These are phyloP conservation scores for Procambarus clarkii DNA, from an alignment of 1,140 invertebrate genomes.

Conservation along the genomic window DNA sequence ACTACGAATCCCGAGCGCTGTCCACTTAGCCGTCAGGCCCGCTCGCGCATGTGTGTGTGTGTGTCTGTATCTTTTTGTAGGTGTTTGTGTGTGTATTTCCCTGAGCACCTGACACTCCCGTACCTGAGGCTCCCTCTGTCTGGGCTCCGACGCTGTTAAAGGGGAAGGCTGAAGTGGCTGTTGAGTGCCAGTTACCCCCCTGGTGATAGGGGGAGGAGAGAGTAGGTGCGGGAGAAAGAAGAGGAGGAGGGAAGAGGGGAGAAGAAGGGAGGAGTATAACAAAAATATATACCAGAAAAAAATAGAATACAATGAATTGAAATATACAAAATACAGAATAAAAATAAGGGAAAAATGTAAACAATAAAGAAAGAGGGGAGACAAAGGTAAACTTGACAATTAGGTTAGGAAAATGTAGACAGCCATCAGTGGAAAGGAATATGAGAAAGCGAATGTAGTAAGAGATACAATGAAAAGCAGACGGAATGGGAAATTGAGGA, in stretches of 20 bases:
- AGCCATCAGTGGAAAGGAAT: too few relatives aligned
- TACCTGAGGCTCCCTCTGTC: neutral
- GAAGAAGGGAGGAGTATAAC: neutral
- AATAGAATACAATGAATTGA: too few relatives aligned
- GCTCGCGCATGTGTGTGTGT: neutral
- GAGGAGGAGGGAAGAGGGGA: neutral
- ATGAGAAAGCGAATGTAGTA: too few relatives aligned
- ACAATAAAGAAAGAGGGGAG: too few relatives aligned
- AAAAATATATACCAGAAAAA: neutral
- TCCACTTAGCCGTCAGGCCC: neutral
- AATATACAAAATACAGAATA: neutral
- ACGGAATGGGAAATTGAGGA: too few relatives aligned
- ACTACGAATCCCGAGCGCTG: too few relatives aligned
- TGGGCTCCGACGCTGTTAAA: neutral
- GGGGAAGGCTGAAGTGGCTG: neutral
- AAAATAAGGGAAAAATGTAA: neutral
- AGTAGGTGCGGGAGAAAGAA: neutral
- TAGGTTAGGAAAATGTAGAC: too few relatives aligned
- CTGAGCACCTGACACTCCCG: neutral
- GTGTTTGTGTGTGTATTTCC: neutral
- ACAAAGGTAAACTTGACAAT: too few relatives aligned
- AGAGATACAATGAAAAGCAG: too few relatives aligned
- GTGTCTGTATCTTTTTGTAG: neutral
- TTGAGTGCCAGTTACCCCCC: neutral
- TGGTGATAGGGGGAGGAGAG: too few relatives aligned